Evolutionary conservation across 2,113 vertebrate genomes (phyloP), one percentile per base, ranked within the genome.

Genomic region (Emydocephalus ijimae): DNA sequence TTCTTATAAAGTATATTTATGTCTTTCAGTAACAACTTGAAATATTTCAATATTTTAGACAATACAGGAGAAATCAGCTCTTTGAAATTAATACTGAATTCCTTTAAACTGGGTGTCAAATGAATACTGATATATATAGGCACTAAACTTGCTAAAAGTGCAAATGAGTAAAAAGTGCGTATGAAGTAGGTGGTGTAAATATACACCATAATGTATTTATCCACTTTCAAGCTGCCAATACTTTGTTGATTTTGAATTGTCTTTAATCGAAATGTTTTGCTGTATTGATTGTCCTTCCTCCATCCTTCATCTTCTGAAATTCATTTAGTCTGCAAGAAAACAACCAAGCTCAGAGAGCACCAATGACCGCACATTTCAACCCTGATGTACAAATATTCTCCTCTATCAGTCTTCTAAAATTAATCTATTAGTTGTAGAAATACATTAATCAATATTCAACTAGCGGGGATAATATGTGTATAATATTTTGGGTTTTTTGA

Each of bases 251-350:
- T 64, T 64, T 64, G 61, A 64, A 29, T 12, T 12, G 39, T 50
- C 29, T 91, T 85, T 59, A 59, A 52, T 54, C 14, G 0, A 9
- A 34, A 24, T 2, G 3, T 23, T 90, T 34, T 48, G 64, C 29
- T 94, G 3, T 39, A 14, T 3, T 90, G 89, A 52, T 92, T 81
- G n/a, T 21, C 29, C 21, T 1, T 59, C n/a, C 10, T 2, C 39
- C 7, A 54, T 43, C 24, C n/a, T 88, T 93, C 20, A 15, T 94
- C 89, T 91, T 6, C 3, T 86, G 45, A 0, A 2, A 74, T 93
- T 91, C 7, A 26, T 85, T 95, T 95, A 61, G 29, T 69, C 29
- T 69, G 61, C 29, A n/a, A 69, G 61, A 69, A 69, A n/a, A 69
- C 11, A 69, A n/a, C 29, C 61, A 69, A 12, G 4, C 61, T 69